Evolutionary conservation across 2,797 vertebrate species (phyloP), one percentile per base, ranked within the genome.

Genomic region (Sciaenops ocellatus): DNA sequence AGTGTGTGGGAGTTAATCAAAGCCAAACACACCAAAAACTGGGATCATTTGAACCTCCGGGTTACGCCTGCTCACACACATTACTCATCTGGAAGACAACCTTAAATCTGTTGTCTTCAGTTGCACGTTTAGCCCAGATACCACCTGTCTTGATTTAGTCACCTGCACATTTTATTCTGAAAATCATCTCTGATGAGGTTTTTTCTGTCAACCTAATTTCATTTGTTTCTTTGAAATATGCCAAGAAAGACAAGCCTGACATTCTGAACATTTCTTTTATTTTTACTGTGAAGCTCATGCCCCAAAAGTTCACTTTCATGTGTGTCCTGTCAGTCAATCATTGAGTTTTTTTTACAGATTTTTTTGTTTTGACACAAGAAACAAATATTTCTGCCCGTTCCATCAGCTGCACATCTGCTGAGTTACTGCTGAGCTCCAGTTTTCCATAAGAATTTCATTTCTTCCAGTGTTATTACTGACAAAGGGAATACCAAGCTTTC

Each of bases 1-100:
- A 48, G 50, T 55, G 71, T 73, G 77, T 75, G 78, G 73, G 54
- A 60, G 80, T 79, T 85, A 60, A 85, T 90, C 74, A 71, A 82
- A 69, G 34, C 30, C 52, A 63, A 80, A 76, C 69, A 71, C 61
- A 61, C n/a, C n/a, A n/a, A n/a, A n/a, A 69, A 44, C 62, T 26
- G 13, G 30, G 69, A 79, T 83, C 80, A 62, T 74, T 60, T 50
- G 18, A 75, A 73, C 59, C 80, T 81, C 18, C 52, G 26, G 79
- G 89, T 64, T 44, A 48, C 28, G 70, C 57, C 65, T 63, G 30
- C 38, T 56, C 0, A 48, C 34, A 80, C 80, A 66, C 69, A 75
- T 79, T 69, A 72, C 42, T 86, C 84, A 59, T 62, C 44, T 57
- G 22, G 26, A 63, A 79, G 17, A 69, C 70, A 22, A 3, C 54